Percentiles rank a stretch among this genome's conserved stretches.
Conservation (phyloP, 2,113 vertebrate genomes). For the Hiodon alosoides region DNA sequence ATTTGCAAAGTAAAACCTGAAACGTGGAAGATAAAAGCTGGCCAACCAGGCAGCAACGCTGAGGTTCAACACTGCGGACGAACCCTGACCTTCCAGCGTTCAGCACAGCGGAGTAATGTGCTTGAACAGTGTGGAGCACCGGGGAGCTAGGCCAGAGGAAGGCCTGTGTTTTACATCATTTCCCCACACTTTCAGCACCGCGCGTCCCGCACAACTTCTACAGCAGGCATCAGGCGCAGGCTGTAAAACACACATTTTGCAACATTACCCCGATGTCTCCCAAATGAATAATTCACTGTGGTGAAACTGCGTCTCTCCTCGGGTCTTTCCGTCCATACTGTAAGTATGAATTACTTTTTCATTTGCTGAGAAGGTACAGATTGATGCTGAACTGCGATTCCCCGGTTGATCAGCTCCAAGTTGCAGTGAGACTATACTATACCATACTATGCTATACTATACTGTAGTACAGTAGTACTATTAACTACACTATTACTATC, state of each 20-base stretch:
- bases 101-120: not conserved
- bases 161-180: conserved; percentile 58
- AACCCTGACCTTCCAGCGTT: not conserved
- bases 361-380: conserved; percentile 47
- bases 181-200: conserved; percentile 49
- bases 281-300: conserved; percentile 59
- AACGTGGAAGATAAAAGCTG: too few species aligned
- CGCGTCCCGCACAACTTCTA: conserved; percentile 58
- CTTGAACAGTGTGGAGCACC: not conserved
- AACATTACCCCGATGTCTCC: conserved; percentile 61
- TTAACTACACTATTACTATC: conserved; percentile 15
- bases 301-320: conserved; percentile 55
- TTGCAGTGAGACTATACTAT: conserved; percentile 35
- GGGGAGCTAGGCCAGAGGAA: conserved; percentile 32
- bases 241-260: conserved; percentile 68
- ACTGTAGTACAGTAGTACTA: conserved; percentile 50
- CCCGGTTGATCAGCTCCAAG: conserved; percentile 43
- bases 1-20: too few species aligned
- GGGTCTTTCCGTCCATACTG: conserved; percentile 42
- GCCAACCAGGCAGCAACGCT: too few species aligned
- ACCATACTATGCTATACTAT: conserved; percentile 57
- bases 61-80: too few species aligned
- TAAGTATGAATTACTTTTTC: conserved; percentile 51
- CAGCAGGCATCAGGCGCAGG: conserved; percentile 54
- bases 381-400: conserved; percentile 53